Evolutionary conservation across 2,888 invertebrate genomes (phyloP).

Genomic region (Xestia ashworthii): DNA sequence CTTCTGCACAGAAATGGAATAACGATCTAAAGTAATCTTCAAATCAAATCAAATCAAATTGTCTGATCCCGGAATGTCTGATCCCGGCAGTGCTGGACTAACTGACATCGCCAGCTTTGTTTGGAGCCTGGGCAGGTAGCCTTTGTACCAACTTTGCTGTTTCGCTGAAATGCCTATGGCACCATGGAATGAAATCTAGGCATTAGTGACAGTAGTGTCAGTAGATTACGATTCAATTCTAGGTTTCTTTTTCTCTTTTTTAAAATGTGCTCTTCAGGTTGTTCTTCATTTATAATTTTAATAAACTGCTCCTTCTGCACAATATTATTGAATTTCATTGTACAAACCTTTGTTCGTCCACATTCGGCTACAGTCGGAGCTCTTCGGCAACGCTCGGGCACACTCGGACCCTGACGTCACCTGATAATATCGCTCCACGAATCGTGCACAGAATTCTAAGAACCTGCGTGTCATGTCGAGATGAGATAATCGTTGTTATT

Average conservation of each 20-base stretch:
- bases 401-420: constrained; percentile 57
- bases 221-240: background rate
- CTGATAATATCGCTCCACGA: constrained; percentile 53
- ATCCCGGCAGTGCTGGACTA: background rate
- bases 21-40: background rate
- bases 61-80: background rate
- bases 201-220: background rate
- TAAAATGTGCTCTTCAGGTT: background rate
- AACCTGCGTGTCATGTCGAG: constrained; percentile 39
- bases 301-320: constrained; percentile 37
- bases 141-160: background rate
- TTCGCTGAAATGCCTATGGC: background rate
- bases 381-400: constrained; percentile 52
- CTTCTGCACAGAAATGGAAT: background rate
- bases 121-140: too few species aligned
- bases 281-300: background rate
- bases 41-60: too few species aligned
- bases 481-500: constrained; percentile 50
- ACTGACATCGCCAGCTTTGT: background rate
- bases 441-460: constrained; percentile 62
- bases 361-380: constrained; percentile 46
- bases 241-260: background rate
- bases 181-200: background rate
- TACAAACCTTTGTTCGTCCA: constrained; percentile 59
- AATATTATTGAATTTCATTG: constrained; percentile 30